Evolutionary conservation across 2,113 vertebrate species (phyloP).

Genomic region (Orthonyx spaldingii): DNA sequence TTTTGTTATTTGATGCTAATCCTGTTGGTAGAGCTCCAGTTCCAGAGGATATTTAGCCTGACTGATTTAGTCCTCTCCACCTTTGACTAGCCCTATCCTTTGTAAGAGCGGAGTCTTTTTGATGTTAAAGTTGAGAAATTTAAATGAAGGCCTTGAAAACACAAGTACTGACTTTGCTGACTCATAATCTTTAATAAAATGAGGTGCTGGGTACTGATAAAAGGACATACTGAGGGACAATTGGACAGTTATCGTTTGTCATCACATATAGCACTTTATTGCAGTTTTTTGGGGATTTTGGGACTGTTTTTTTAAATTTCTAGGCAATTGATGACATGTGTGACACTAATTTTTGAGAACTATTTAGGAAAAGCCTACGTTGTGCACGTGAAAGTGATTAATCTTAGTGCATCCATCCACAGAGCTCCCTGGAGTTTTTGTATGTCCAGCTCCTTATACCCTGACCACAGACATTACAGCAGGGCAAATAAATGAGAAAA

Average conservation of each 20-base stretch:
- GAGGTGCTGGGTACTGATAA: background rate
- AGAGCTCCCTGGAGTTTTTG: background rate
- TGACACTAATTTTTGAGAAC: background rate
- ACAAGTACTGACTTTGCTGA: background rate
- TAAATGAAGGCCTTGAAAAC: slow-evolving; percentile 9
- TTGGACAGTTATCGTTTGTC: background rate
- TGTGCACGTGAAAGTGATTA: background rate
- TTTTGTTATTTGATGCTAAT: slow-evolving; percentile 37
- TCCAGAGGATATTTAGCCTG: slow-evolving; percentile 28
- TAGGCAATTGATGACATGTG: too few relatives aligned
- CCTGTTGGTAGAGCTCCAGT: background rate
- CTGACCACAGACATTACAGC: background rate
- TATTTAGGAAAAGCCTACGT: background rate
- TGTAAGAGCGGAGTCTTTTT: background rate
- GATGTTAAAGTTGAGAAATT: background rate
- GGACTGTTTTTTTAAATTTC: background rate
- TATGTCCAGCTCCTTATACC: background rate
- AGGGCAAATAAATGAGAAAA: background rate
- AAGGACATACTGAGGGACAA: background rate
- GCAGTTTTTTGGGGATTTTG: background rate
- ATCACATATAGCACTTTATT: background rate
- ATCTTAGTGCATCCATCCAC: background rate
- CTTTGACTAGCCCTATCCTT: background rate
- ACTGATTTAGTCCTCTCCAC: background rate
- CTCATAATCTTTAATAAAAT: background rate